A percentile compares a stretch with the other conserved stretches of the same genome.
These are phyloP conservation scores for Busseola fusca DNA, from an alignment of 2,888 invertebrate species.

Conservation along the genomic window DNA sequence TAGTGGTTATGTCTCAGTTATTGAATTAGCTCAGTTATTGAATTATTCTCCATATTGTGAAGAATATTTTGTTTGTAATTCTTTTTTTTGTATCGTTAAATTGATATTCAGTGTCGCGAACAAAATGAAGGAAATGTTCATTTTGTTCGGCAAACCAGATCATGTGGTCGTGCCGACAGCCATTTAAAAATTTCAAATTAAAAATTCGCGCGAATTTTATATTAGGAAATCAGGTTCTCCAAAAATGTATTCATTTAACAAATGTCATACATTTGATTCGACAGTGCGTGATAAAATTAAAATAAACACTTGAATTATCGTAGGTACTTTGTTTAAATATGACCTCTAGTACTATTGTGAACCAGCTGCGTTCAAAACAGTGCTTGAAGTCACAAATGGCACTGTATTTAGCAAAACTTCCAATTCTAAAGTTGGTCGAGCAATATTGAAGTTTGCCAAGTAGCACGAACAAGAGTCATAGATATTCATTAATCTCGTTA, in stretches of 20 bases:
- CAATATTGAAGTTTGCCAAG: constrained; percentile 67
- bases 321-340: neutral
- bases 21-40: neutral
- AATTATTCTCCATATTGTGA: neutral
- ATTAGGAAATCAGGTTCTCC: neutral
- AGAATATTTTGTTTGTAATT: neutral
- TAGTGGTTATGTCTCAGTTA: neutral
- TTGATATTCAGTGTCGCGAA: neutral
- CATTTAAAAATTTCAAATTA: too few species aligned
- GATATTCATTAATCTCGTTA: constrained; percentile 78
- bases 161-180: too few species aligned
- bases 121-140: too few species aligned
- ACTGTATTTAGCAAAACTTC: constrained; percentile 62
- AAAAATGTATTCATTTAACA: neutral
- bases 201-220: neutral
- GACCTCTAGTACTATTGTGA: constrained; percentile 14
- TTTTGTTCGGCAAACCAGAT: neutral
- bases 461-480: constrained; percentile 73
- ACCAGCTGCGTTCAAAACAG: constrained; percentile 43
- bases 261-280: neutral
- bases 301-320: neutral
- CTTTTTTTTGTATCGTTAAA: too few species aligned
- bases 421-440: constrained; percentile 58
- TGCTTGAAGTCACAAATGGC: constrained; percentile 49
- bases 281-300: neutral